Base-by-base conservation (phyloP, 2,113 vertebrate genomes). In the Peromyscus polionotus region DNA sequence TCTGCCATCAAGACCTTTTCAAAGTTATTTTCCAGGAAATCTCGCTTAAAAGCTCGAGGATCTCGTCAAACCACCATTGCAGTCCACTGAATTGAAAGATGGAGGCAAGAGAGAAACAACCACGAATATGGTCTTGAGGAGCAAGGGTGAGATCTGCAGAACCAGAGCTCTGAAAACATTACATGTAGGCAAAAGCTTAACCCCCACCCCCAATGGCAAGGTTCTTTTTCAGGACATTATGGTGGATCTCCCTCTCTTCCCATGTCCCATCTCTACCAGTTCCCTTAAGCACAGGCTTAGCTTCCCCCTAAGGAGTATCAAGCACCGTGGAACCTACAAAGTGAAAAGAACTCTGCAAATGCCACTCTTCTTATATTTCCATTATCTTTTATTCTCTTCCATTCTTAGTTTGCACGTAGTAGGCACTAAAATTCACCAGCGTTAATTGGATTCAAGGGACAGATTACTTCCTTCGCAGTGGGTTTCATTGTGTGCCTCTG, bases 371-470 rank as follows among this genome's bases (percentile, higher is more conserved):
- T 39, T 79, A 9, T 63, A 19, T 0, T 36, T 72, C 91, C 51
- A 85, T 36, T 96, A 45, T 48, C 80, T 90, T 88, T 45, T 88
- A 91, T 85, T 72, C 80, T 93, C 39, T 80, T 90, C 33, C 10
- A 84, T 42, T 39, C 88, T 92, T 45, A 76, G 22, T 93, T 91
- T 76, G 73, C 88, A 61, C 92, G 12, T 73, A 97, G 95, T 95
- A 95, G 85, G 88, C 80, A 63, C 59, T 97, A 93, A 88, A 93
- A 33, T 72, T 67, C 90, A 22, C 48, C 20, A 28, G 39, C 70
- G 42, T 65, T 61, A 91, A 92, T 93, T 88, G 26, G 97, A 75
- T 86, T 88, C 92, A 88, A 88, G 75, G 48, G 67, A 90, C n/a
- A 79, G 81, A 91, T 88, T 94, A 22, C 95, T 94, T 76, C 57